Percentiles rank a stretch among this genome's conserved stretches.
Evolutionary conservation across 2,888 invertebrate species (phyloP).

Genomic region (Aelia acuminata): DNA sequence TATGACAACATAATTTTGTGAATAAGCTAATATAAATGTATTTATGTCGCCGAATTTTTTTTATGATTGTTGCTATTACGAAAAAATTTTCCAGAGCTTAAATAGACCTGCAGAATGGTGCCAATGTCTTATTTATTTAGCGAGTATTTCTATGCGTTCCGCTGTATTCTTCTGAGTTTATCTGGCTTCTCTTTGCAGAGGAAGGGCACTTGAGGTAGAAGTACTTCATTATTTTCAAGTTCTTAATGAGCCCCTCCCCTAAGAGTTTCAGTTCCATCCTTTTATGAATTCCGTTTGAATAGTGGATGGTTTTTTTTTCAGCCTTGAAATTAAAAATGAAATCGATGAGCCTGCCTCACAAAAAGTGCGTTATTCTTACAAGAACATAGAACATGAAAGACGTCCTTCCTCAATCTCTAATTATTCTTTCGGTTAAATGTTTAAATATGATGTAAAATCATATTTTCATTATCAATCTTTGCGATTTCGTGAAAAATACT

Average conservation of each 20-base stretch:
- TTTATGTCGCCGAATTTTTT: too few relatives aligned
- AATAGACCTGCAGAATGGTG: neutral
- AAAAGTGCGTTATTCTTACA: neutral
- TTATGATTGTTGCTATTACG: too few relatives aligned
- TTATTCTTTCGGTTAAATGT: too few relatives aligned
- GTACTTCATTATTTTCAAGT: neutral
- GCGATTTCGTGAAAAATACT: too few relatives aligned
- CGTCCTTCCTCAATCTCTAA: neutral
- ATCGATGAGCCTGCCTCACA: neutral
- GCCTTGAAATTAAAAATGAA: neutral
- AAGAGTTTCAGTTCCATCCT: neutral
- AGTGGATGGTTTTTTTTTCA: neutral
- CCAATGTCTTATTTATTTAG: neutral
- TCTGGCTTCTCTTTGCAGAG: neutral
- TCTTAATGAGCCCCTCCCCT: neutral
- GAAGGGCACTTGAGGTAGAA: neutral
- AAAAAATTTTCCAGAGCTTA: too few relatives aligned
- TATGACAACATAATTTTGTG: too few relatives aligned
- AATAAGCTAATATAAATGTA: too few relatives aligned
- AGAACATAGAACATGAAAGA: neutral
- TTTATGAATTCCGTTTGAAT: conserved; percentile 1
- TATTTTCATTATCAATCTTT: too few relatives aligned
- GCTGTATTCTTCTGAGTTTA: neutral
- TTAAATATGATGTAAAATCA: too few relatives aligned
- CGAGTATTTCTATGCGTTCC: neutral